phyloP scores from a whole-genome alignment of 2,113 vertebrate species.

The Junco hyemalis region DNA sequence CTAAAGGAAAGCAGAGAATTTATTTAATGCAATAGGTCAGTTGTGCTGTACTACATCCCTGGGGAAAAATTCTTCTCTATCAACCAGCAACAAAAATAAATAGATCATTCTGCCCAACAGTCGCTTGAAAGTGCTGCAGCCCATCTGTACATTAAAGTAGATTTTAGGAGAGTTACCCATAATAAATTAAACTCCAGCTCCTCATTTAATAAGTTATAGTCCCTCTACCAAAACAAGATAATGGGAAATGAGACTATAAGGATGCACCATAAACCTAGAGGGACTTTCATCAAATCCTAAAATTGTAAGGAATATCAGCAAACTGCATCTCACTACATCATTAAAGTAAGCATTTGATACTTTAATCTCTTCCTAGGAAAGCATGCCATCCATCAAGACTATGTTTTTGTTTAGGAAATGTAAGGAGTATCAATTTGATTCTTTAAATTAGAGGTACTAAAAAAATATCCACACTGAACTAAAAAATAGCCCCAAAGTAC shows the following conservation, averaged over 20 bases:
- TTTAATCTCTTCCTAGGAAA: slow-evolving; percentile 1
- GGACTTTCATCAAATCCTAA: neutral
- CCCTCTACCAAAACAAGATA: neutral
- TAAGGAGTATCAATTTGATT: neutral
- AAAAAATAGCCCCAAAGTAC: neutral
- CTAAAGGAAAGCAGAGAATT: slow-evolving; percentile 33
- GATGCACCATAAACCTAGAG: neutral
- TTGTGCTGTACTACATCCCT: slow-evolving; percentile 4
- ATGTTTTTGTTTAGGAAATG: neutral
- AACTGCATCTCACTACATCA: neutral
- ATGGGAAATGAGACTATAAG: neutral
- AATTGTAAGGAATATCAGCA: neutral
- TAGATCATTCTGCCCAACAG: slow-evolving; percentile 6
- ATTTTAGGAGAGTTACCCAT: slow-evolving; percentile 18
- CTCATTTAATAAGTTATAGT: neutral
- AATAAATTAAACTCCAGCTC: neutral
- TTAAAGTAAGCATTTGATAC: neutral
- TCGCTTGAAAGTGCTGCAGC: slow-evolving; percentile 34
- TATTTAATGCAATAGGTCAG: slow-evolving; percentile 62
- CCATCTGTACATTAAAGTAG: slow-evolving; percentile 6
- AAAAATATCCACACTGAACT: neutral
- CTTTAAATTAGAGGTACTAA: neutral
- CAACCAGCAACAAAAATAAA: slow-evolving; percentile 59
- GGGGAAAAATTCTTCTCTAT: slow-evolving; percentile 45
- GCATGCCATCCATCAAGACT: neutral